Evolutionary conservation across 2,113 vertebrate genomes (phyloP).

Genomic region (Neoarius graeffei): DNA sequence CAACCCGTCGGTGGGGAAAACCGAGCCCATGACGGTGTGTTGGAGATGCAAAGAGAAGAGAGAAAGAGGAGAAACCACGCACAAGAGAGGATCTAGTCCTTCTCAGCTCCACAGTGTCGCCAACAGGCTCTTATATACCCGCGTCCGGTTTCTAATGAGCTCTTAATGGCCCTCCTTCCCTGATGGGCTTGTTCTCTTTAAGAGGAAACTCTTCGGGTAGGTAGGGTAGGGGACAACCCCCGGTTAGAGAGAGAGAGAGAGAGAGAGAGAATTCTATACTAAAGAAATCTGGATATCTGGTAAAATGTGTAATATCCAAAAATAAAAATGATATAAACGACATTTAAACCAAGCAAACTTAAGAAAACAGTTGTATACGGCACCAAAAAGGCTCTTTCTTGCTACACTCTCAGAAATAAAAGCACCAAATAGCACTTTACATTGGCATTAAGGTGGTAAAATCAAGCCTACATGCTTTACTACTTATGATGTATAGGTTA

Average conservation of each 20-base stretch:
- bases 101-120: conserved; percentile 57
- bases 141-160: conserved; percentile 91
- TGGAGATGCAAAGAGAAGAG: background rate
- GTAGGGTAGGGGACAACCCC: conserved; percentile 54
- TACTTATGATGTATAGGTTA: no score
- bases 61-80: background rate
- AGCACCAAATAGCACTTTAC: background rate
- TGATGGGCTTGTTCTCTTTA: conserved; percentile 74
- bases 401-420: background rate
- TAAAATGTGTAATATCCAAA: background rate
- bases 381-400: background rate
- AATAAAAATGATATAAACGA: background rate
- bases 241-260: conserved; percentile 36
- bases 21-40: conserved; percentile 82
- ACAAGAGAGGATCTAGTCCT: conserved; percentile 28
- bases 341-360: background rate
- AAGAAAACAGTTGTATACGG: background rate
- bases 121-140: conserved; percentile 81
- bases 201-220: conserved; percentile 54
- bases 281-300: background rate
- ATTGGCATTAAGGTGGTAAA: background rate
- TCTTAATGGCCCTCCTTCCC: conserved; percentile 92
- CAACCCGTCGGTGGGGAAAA: conserved; percentile 87
- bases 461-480: background rate
- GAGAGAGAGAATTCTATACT: background rate